phyloP scores from a whole-genome alignment of 2,888 invertebrate species.

The Acanthosoma haemorrhoidale region DNA sequence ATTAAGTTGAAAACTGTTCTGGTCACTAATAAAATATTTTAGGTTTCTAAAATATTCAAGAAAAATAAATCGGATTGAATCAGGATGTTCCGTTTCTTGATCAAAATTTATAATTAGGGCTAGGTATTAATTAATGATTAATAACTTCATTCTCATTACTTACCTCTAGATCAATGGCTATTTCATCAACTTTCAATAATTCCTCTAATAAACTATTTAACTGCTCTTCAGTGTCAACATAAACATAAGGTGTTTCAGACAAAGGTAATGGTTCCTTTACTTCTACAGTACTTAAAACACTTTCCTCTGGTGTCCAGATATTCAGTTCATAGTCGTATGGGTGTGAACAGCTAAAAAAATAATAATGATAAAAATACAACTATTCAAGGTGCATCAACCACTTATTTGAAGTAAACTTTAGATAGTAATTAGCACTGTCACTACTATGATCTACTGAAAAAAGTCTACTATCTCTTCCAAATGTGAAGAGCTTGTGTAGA shows the following conservation, averaged over 20 bases:
- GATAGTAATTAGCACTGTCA: too few species aligned
- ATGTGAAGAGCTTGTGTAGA: too few species aligned
- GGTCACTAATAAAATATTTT: neutral
- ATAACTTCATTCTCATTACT: neutral
- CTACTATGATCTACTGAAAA: too few species aligned
- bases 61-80: neutral
- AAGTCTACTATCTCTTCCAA: too few species aligned
- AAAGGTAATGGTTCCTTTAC: slow-evolving; percentile 51
- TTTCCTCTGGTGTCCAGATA: slow-evolving; percentile 57
- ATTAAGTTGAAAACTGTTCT: too few species aligned
- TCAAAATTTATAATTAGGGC: neutral
- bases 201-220: slow-evolving; percentile 62
- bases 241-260: slow-evolving; percentile 60
- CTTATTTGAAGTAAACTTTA: too few species aligned
- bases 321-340: slow-evolving; percentile 84
- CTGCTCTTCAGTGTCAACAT: slow-evolving; percentile 61
- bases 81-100: too few species aligned
- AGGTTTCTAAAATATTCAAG: neutral
- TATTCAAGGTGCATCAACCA: too few species aligned
- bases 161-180: slow-evolving; percentile 81
- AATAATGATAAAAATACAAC: too few species aligned
- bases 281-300: slow-evolving; percentile 50
- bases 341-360: slow-evolving; percentile 64
- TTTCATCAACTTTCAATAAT: slow-evolving; percentile 60
- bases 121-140: neutral